Evolutionary conservation across 2,113 vertebrate genomes (phyloP), one percentile per base, ranked within the genome.

Genomic region (Rhodinocichla rosea): DNA sequence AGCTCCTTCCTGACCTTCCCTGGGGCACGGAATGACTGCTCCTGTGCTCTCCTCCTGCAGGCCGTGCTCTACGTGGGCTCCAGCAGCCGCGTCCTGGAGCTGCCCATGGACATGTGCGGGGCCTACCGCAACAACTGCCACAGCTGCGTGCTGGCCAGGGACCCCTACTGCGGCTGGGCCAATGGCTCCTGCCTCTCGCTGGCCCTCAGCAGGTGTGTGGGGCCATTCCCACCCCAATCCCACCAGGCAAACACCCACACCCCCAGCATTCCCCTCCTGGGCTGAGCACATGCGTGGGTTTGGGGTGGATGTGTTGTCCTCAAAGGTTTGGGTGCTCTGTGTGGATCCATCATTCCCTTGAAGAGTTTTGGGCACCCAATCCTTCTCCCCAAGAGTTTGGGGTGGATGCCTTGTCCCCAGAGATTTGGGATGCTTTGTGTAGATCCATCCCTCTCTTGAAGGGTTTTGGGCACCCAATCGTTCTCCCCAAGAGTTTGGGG

Each of bases 141-240:
- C 3, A 98, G 97, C 89, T 98, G 98, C 69, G 70, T 98, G 82
- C 97, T 98, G 97, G 97, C 98, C 3, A 78, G 97, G 62, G 98
- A 98, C 71, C 98, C 98, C 0, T 97, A 98, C 95, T 98, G 98
- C 0, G 98, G 97, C 42, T 98, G 98, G 98, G 15, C 57, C 45
- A 85, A 95, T 0, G 88, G 73, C 44, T 94, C 6, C 10, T 98
- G 98, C 5, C 81, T 85, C 56, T 84, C 98, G 0, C 92, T 97
- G 37, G 95, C 97, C 60, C 87, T 15, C 2, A 81, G 63, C 30
- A 6, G 94, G 98, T 98, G 95, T 0, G 96, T 78, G 69, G 11
- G 60, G 15, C 35, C 26, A 0, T 1, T 6, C 26, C 32, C 20
- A 4, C 8, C 39, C 23, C 20, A 6, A 4, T 5, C 13, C 65